These are phyloP conservation scores for Gastracanthus pulcherrimus DNA, from an alignment of 2,888 invertebrate species.

Conservation along the genomic window DNA sequence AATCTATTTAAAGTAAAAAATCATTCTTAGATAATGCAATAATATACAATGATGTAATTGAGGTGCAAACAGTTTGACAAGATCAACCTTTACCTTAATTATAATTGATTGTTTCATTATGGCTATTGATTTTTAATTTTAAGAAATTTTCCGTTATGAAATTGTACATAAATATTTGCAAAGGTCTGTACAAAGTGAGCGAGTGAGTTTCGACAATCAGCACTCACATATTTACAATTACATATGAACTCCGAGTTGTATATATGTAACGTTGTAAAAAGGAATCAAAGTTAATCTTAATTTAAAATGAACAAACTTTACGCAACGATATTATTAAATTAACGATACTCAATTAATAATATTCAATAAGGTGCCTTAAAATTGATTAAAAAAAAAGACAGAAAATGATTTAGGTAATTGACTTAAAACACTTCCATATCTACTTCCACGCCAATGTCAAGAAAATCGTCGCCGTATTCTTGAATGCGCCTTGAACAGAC, in stretches of 20 bases:
- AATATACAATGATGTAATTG: conserved; percentile 51
- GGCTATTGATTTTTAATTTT: conserved; percentile 44
- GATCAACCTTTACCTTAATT: conserved; percentile 39
- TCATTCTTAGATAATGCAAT: conserved; percentile 46
- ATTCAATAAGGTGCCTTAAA: conserved; percentile 41
- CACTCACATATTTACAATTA: conserved; percentile 55
- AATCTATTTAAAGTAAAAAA: conserved; percentile 56
- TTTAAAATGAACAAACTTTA: conserved; percentile 31
- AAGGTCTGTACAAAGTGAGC: conserved; percentile 55
- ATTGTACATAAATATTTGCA: conserved; percentile 56
- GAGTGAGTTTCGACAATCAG: conserved; percentile 40
- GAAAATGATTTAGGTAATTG: conserved; percentile 25
- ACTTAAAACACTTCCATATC: conserved; percentile 86
- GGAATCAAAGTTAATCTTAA: conserved; percentile 36
- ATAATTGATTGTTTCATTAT: conserved; percentile 46
- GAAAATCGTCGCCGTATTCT: conserved; percentile 84
- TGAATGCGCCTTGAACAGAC: conserved; percentile 72
- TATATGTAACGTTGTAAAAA: conserved; percentile 33
- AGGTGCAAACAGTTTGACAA: conserved; percentile 42
- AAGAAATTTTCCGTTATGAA: conserved; percentile 43
- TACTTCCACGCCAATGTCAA: conserved; percentile 84
- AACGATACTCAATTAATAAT: conserved; percentile 32
- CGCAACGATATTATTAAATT: conserved; percentile 44
- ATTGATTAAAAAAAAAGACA: conserved; percentile 28
- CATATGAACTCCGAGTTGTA: conserved; percentile 38